phyloP scores from a whole-genome alignment of 1,140 invertebrate genomes.

The Nasonia longicornis region DNA sequence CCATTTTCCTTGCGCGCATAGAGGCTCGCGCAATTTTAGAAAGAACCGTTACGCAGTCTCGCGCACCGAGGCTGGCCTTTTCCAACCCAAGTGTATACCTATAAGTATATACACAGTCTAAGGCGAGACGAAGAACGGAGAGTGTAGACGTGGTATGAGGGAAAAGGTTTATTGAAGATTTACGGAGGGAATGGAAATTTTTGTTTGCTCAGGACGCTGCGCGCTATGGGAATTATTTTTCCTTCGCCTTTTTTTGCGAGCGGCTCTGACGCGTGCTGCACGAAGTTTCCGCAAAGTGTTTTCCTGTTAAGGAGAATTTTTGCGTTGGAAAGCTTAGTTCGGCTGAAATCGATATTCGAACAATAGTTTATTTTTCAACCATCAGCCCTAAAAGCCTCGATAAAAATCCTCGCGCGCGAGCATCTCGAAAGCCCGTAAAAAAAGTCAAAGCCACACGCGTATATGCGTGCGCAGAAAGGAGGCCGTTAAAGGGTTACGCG shows the following conservation, averaged over 20 bases:
- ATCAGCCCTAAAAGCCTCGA: not conserved
- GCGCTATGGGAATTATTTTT: no score
- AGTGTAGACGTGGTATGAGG: not conserved
- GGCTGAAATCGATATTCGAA: no score
- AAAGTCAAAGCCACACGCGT: not conserved
- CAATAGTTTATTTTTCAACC: no score
- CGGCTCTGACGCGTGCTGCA: no score
- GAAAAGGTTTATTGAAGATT: not conserved
- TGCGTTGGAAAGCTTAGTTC: no score
- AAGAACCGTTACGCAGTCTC: conserved; percentile 52
- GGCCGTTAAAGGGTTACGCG: conserved; percentile 5
- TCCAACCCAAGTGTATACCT: not conserved
- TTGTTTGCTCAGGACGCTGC: not conserved
- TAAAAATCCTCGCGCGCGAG: not conserved
- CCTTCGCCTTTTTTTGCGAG: no score
- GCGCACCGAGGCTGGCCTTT: conserved; percentile 32
- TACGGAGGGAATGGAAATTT: not conserved
- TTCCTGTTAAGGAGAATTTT: no score
- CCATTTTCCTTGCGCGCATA: conserved; percentile 40
- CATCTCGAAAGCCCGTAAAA: not conserved
- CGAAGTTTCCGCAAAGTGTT: no score
- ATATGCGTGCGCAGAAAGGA: not conserved
- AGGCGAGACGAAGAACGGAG: not conserved
- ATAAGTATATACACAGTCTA: not conserved
- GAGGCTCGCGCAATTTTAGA: conserved; percentile 52